Evolutionary conservation across 2,888 invertebrate genomes (phyloP).

Genomic region (Cetonia aurata): DNA sequence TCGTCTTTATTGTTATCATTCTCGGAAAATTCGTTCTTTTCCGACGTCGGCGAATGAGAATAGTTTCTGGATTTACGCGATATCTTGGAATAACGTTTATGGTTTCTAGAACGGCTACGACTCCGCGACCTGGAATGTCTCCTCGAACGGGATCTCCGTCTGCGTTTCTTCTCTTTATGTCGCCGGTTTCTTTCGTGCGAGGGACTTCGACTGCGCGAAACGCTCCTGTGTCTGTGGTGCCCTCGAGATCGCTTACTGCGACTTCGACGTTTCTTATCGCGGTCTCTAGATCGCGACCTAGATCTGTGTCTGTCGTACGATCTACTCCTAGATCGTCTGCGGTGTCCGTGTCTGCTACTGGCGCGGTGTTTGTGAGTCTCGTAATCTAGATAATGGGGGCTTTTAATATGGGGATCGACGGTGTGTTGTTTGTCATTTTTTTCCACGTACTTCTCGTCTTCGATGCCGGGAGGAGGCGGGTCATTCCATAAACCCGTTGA

Average conservation of each 20-base stretch:
- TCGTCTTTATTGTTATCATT: conserved; percentile 56
- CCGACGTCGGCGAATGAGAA: conserved; percentile 46
- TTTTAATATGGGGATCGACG: conserved; percentile 61
- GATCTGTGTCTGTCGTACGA: conserved; percentile 49
- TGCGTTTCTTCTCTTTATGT: conserved; percentile 44
- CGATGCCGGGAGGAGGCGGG: conserved; percentile 66
- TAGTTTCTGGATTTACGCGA: conserved; percentile 48
- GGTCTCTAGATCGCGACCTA: conserved; percentile 47
- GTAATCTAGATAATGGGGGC: conserved; percentile 59
- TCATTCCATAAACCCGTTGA: conserved; percentile 60
- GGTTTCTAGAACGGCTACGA: conserved; percentile 47
- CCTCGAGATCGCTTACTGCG: conserved; percentile 53
- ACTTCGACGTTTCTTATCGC: conserved; percentile 47
- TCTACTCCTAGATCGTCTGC: conserved; percentile 52
- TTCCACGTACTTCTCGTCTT: conserved; percentile 54
- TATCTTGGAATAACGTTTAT: conserved; percentile 45
- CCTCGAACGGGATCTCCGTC: conserved; percentile 49
- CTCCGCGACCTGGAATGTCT: conserved; percentile 50
- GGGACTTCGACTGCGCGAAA: conserved; percentile 45
- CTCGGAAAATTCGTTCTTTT: conserved; percentile 47
- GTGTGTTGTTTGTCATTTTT: conserved; percentile 15
- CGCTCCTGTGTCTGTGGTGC: conserved; percentile 50
- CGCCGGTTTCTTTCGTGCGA: conserved; percentile 48
- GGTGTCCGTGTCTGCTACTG: conserved; percentile 30
- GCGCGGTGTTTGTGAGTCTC: conserved; percentile 51